Conservation (phyloP, 2,888 invertebrate species). For the Cryptus viduatorius region DNA sequence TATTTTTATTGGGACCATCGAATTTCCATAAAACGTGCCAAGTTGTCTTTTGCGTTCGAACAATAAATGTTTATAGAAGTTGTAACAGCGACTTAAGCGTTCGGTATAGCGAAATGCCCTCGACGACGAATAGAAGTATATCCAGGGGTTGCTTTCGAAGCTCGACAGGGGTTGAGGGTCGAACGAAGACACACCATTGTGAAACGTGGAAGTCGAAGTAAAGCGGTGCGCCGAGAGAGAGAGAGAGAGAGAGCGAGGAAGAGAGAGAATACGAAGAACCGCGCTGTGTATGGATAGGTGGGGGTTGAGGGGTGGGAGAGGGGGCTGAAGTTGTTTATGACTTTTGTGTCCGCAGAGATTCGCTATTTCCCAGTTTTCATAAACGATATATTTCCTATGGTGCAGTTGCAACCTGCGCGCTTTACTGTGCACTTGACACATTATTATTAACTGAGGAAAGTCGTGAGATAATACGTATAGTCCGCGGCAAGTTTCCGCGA, state of each 20-base stretch:
- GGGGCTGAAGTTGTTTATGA: slow-evolving; percentile 44
- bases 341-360: slow-evolving; percentile 42
- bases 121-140: slow-evolving; percentile 30
- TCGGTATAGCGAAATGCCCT: slow-evolving; percentile 5
- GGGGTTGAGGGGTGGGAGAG: neutral
- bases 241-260: neutral
- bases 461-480: slow-evolving; percentile 13
- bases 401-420: slow-evolving; percentile 3
- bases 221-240: neutral
- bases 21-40: neutral
- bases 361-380: slow-evolving; percentile 47
- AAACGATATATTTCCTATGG: slow-evolving; percentile 38
- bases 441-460: slow-evolving; percentile 48
- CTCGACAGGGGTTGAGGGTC: slow-evolving; percentile 43
- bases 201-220: slow-evolving; percentile 30
- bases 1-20: neutral
- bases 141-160: slow-evolving; percentile 40
- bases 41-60: neutral
- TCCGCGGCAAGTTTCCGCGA: slow-evolving; percentile 7
- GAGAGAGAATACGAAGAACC: neutral
- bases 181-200: slow-evolving; percentile 33
- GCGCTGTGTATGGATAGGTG: neutral
- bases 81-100: slow-evolving; percentile 44
- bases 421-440: slow-evolving; percentile 21
- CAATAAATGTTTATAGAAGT: slow-evolving; percentile 2